Evolutionary conservation across 1,140 invertebrate species (phyloP), one percentile per base, ranked within the genome.

Genomic region (Drosophila bifasciata): DNA sequence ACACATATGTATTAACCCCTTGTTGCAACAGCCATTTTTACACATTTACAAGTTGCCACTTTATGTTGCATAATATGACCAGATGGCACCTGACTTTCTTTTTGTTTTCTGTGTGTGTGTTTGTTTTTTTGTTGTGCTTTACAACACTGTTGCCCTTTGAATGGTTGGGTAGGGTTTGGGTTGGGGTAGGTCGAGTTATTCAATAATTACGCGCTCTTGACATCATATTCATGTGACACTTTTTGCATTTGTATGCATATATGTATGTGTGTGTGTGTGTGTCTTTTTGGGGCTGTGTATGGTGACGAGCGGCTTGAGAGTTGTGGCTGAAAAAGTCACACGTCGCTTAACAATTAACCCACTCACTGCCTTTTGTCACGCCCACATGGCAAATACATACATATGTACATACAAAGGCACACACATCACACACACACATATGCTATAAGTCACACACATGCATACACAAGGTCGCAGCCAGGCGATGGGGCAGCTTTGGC

Each of bases 151-250:
- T n/a, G 32, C 32, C 11, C 32, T 36, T 36, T 36, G 32, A 36
- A 36, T 36, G 32, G 28, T 11, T 1, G 28, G 8, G 50, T 40
- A 41, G 46, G 50, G 17, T 49, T 52, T n/a, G n/a, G n/a, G n/a
- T n/a, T n/a, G n/a, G 60, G 55, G 49, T 68, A 43, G 76, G 61
- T 63, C 49, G 76, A 68, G 79, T 84, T 79, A 84, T 84, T 84
- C 79, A 84, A 84, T 84, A 84, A 84, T 84, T 84, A 84, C 70
- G 19, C 19, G 79, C 79, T 84, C 79, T 84, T 84, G 75, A 84
- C 79, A 84, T 84, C 79, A 84, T 79, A 84, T 84, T 84, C 79
- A 62, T 84, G 72, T 71, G 69, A 74, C 70, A 70, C 84, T 84
- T 79, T 75, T 63, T 49, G 41, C 16, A 40, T 53, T 43, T 55